A percentile compares a stretch with the other conserved stretches of the same genome.
Evolutionary conservation across 1,140 invertebrate species (phyloP).

Genomic region (Drosophila serrata): DNA sequence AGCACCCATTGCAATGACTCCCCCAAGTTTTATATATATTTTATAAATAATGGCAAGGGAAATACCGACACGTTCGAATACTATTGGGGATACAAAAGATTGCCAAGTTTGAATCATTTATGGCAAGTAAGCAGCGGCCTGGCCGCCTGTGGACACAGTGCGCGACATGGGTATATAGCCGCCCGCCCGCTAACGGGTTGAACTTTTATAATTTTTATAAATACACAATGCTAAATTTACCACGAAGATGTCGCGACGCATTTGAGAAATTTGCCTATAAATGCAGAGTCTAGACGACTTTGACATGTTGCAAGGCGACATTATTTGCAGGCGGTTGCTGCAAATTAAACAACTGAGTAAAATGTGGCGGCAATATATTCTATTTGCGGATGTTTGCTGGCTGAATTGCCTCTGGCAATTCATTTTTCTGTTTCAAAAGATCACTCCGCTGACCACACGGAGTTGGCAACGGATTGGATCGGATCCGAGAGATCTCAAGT

Average conservation of each 20-base stretch:
- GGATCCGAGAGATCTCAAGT: constrained; percentile 11
- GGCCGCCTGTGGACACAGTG: constrained; percentile 22
- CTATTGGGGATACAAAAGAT: constrained; percentile 39
- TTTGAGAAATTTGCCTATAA: constrained; percentile 62
- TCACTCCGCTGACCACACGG: constrained; percentile 38
- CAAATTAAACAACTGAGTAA: constrained; percentile 27
- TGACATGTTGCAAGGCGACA: constrained; percentile 60
- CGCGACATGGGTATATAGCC: constrained; percentile 34
- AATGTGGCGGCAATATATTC: constrained; percentile 38
- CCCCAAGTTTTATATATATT: constrained; percentile 1
- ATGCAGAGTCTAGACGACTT: constrained; percentile 68
- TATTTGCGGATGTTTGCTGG: constrained; percentile 51
- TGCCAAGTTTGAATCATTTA: constrained; percentile 41
- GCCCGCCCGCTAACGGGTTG: constrained; percentile 40
- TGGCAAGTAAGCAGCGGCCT: constrained; percentile 6
- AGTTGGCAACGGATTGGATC: constrained; percentile 7
- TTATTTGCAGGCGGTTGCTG: constrained; percentile 38
- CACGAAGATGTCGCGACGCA: constrained; percentile 72
- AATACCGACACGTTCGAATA: constrained; percentile 42
- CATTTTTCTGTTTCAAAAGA: constrained; percentile 25
- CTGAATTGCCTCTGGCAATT: constrained; percentile 12
- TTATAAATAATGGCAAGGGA: constrained; percentile 26
- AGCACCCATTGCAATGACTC: constrained; percentile 4
- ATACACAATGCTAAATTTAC: constrained; percentile 74
- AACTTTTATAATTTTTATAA: constrained; percentile 68